These are phyloP conservation scores for Sussaba pulchella DNA, from an alignment of 2,888 invertebrate genomes.

Conservation along the genomic window DNA sequence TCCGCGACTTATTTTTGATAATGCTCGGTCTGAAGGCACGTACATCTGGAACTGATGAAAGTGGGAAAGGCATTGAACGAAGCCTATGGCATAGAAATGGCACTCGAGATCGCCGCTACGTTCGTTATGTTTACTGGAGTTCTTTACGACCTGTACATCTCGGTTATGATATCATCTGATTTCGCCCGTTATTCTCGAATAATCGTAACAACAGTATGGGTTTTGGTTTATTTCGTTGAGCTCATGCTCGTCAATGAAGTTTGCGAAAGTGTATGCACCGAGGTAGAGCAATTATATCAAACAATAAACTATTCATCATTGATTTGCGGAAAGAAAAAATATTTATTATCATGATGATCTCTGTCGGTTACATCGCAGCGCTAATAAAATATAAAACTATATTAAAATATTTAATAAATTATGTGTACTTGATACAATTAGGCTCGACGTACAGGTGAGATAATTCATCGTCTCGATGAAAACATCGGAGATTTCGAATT, in stretches of 20 bases:
- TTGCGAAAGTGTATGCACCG: neutral
- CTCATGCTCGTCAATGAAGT: neutral
- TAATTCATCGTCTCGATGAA: constrained; percentile 44
- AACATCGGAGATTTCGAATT: constrained; percentile 21
- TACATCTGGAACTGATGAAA: neutral
- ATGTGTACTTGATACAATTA: neutral
- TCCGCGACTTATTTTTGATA: too few relatives aligned
- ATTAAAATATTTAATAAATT: too few relatives aligned
- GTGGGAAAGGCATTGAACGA: neutral
- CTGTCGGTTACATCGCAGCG: too few relatives aligned
- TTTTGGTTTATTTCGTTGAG: neutral
- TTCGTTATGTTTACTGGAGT: constrained; percentile 7
- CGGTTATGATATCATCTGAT: too few relatives aligned
- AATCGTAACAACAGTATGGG: neutral
- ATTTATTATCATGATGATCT: neutral
- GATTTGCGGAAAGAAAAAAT: neutral
- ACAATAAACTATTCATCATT: neutral
- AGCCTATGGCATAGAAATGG: constrained; percentile 5
- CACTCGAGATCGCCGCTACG: neutral
- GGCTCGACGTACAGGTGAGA: constrained; percentile 48
- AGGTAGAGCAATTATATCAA: neutral
- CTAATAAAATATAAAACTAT: too few relatives aligned
- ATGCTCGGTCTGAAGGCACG: neutral
- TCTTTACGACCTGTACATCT: constrained; percentile 12
- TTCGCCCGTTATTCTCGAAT: neutral